These are phyloP conservation scores for Yasuhikotakia modesta DNA, from an alignment of 2,797 vertebrate species.

Conservation along the genomic window DNA sequence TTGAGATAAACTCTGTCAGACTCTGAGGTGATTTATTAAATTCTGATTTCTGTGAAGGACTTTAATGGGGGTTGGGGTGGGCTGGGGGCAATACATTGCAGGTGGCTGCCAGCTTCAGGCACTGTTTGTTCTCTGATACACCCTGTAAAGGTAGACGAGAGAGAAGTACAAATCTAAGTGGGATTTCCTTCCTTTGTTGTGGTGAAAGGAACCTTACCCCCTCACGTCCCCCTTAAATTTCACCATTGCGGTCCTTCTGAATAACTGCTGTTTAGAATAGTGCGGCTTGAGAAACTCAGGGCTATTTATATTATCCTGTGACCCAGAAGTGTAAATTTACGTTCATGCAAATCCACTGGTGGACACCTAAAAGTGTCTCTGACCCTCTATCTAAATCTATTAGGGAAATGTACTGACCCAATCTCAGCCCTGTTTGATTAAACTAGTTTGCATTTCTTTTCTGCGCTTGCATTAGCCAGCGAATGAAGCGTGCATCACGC, in stretches of 20 bases:
- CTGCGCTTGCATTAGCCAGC: conserved; percentile 16
- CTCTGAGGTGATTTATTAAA: conserved; percentile 87
- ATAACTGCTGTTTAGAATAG: conserved; percentile 75
- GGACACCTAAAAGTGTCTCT: conserved; percentile 62
- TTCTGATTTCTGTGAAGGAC: conserved; percentile 87
- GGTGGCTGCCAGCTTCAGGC: conserved; percentile 77
- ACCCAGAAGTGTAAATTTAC: conserved; percentile 59
- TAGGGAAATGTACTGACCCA: conserved; percentile 71
- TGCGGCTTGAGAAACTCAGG: conserved; percentile 61
- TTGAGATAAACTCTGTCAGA: conserved; percentile 87
- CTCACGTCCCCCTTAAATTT: conserved; percentile 54
- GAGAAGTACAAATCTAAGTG: conserved; percentile 74
- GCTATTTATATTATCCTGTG: conserved; percentile 60
- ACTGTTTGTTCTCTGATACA: conserved; percentile 69
- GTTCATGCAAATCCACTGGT: conserved; percentile 65
- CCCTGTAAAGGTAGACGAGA: conserved; percentile 69
- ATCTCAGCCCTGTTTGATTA: conserved; percentile 64
- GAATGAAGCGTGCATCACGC: conserved; percentile 33
- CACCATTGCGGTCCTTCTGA: conserved; percentile 70
- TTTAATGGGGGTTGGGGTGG: conserved; percentile 79
- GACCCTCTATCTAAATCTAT: conserved; percentile 69
- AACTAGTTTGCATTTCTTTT: conserved; percentile 60
- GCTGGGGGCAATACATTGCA: conserved; percentile 71
- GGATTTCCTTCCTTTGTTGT: conserved; percentile 83
- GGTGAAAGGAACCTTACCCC: conserved; percentile 71